These are phyloP conservation scores for Sebastes cheni DNA, from an alignment of 2,797 vertebrate species.

Conservation along the genomic window DNA sequence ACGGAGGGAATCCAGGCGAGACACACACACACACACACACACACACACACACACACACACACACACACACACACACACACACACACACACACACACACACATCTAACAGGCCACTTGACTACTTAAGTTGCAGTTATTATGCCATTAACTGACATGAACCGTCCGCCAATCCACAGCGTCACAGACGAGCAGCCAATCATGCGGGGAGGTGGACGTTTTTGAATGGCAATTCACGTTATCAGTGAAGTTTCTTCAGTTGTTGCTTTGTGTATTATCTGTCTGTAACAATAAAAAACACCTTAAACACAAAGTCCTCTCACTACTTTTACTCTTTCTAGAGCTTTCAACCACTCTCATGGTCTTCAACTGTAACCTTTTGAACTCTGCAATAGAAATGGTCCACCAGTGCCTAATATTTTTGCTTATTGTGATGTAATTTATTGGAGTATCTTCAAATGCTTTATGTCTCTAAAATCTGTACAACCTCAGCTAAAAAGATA, in stretches of 20 bases:
- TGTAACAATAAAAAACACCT: no score
- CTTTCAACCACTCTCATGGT: no score
- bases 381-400: no score
- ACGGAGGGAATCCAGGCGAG: slow-evolving; percentile 27
- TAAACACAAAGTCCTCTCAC: no score
- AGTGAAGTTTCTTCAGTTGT: neutral
- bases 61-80: slow-evolving; percentile 9
- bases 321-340: no score
- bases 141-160: slow-evolving; percentile 54
- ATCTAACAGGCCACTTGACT: slow-evolving; percentile 60
- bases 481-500: no score
- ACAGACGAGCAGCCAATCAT: slow-evolving; percentile 36
- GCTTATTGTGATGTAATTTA: neutral
- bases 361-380: no score
- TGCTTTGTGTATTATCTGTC: neutral
- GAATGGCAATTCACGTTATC: neutral
- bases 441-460: no score
- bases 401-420: neutral
- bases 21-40: slow-evolving; percentile 15
- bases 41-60: slow-evolving; percentile 16
- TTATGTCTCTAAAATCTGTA: no score
- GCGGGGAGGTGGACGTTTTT: neutral
- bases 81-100: slow-evolving; percentile 6
- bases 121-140: slow-evolving; percentile 58
- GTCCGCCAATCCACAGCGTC: slow-evolving; percentile 37